Evolutionary conservation across 2,113 vertebrate genomes (phyloP).

Genomic region (Rynchops niger): DNA sequence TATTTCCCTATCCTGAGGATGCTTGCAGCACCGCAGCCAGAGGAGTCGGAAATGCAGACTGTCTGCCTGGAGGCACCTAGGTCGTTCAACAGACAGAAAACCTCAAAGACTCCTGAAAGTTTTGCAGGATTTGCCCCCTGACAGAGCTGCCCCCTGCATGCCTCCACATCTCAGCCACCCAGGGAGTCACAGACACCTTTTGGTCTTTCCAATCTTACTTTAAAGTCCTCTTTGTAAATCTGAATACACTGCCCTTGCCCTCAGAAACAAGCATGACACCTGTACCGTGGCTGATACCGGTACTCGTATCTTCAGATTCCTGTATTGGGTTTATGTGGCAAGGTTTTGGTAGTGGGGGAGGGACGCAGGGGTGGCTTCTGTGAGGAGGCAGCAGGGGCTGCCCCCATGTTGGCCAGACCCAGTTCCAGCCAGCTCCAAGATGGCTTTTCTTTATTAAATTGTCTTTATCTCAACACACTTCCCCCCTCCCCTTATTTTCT

Average conservation of each 20-base stretch:
- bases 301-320: not conserved
- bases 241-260: not conserved
- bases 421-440: not conserved
- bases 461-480: not conserved
- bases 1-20: not conserved
- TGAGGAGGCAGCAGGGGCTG: not conserved
- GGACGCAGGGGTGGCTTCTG: not conserved
- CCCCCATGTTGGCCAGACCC: rapidly evolving
- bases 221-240: not conserved
- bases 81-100: not conserved
- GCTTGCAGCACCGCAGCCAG: not conserved
- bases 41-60: not conserved
- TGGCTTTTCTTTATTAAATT: not conserved
- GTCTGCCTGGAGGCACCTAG: not conserved
- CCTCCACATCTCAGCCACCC: not conserved
- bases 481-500: no score
- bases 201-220: not conserved
- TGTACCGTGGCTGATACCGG: not conserved
- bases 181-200: not conserved
- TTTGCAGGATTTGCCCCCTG: not conserved
- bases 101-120: not conserved
- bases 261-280: not conserved
- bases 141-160: not conserved
- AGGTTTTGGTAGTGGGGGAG: not conserved
- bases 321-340: not conserved